Conservation (phyloP, 2,888 invertebrate genomes). For the Cheilosia urbana region DNA sequence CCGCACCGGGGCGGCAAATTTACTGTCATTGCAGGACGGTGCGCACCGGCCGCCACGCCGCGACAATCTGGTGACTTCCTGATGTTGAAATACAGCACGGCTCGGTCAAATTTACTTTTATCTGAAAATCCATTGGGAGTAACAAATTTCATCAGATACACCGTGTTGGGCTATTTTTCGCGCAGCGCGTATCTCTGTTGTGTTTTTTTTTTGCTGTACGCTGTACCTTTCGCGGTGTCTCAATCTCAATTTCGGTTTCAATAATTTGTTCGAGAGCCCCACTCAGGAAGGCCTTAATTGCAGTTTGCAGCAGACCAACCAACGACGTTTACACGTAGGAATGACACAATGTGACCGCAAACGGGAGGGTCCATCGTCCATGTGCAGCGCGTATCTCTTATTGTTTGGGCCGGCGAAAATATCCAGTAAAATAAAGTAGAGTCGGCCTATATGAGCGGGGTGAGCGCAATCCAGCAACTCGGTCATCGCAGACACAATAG, state of each 20-base stretch:
- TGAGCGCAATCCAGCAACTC: constrained; percentile 53
- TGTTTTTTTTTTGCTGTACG: constrained; percentile 28
- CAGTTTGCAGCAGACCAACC: constrained; percentile 29
- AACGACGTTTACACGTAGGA: constrained; percentile 40
- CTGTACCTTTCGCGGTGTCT: constrained; percentile 57
- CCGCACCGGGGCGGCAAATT: constrained; percentile 31
- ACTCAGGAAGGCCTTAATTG: constrained; percentile 66
- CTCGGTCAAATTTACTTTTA: constrained; percentile 69
- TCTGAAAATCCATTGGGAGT: constrained; percentile 68
- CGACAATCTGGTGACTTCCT: constrained; percentile 62
- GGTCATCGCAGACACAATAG: constrained; percentile 73
- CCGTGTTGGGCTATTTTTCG: constrained; percentile 54
- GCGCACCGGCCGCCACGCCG: not conserved
- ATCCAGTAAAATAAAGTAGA: constrained; percentile 47
- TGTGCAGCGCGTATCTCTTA: constrained; percentile 18
- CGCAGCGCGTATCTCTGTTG: constrained; percentile 21
- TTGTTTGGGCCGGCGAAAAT: constrained; percentile 47
- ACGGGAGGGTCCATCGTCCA: constrained; percentile 44
- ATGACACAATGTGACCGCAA: constrained; percentile 69
- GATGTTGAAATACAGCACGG: constrained; percentile 64
- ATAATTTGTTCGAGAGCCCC: constrained; percentile 39
- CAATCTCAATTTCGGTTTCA: constrained; percentile 71
- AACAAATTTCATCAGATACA: constrained; percentile 73
- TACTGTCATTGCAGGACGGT: constrained; percentile 50
- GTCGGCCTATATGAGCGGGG: constrained; percentile 26